phyloP scores from a whole-genome alignment of 2,113 vertebrate genomes.

The Lycocorax pyrrhopterus region DNA sequence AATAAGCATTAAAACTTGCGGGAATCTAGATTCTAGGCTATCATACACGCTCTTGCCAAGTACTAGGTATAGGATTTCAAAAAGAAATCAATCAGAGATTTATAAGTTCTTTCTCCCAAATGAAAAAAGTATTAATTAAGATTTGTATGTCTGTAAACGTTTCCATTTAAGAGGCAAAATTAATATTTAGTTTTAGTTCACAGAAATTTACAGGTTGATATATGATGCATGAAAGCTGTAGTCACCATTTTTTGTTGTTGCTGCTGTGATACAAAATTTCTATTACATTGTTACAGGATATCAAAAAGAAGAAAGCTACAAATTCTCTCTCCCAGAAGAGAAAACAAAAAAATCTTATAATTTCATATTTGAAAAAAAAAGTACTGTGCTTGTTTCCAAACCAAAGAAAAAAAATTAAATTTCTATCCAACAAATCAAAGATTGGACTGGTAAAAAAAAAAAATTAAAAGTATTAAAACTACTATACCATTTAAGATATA shows the following conservation, averaged over 20 bases:
- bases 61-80: not conserved
- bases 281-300: not conserved
- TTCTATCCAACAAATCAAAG: not conserved
- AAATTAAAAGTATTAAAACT: not conserved
- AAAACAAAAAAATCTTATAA: not conserved
- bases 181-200: not conserved
- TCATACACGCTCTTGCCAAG: not conserved
- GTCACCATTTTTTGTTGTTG: not conserved
- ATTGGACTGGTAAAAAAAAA: not conserved
- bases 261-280: not conserved
- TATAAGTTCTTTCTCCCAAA: not conserved
- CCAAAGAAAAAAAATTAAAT: not conserved
- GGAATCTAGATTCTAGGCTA: not conserved
- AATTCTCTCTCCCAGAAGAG: not conserved
- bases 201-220: not conserved
- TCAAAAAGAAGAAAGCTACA: not conserved
- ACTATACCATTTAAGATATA: not conserved
- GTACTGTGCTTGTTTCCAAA: not conserved
- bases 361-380: not conserved
- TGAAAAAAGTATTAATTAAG: not conserved
- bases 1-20: not conserved
- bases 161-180: not conserved
- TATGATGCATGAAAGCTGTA: not conserved
- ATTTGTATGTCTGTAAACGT: not conserved
- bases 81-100: not conserved